phyloP scores from a whole-genome alignment of 2,113 vertebrate species.

The Ondatra zibethicus region DNA sequence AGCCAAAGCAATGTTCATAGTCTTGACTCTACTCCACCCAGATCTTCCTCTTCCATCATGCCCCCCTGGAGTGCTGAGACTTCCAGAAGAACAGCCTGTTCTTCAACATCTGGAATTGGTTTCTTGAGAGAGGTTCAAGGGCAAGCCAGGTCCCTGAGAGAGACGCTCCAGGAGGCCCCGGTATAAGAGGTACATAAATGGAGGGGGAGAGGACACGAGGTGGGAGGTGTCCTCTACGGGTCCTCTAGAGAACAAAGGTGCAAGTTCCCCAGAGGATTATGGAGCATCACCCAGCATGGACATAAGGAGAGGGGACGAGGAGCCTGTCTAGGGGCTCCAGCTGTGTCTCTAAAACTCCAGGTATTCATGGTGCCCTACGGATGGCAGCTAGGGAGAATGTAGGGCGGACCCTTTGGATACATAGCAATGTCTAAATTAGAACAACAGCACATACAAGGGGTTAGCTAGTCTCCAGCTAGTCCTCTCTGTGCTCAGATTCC shows the following conservation, averaged over 20 bases:
- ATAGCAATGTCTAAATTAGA: not conserved
- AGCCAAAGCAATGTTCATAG: constrained; percentile 60
- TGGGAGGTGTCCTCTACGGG: not conserved
- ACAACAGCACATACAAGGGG: not conserved
- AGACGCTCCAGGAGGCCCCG: constrained; percentile 9
- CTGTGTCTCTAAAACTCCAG: not conserved
- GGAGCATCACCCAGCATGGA: not conserved
- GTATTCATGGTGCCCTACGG: not conserved
- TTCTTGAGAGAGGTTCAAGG: constrained; percentile 76
- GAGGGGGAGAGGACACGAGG: not conserved
- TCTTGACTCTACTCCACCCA: constrained; percentile 71
- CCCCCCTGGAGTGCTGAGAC: constrained; percentile 50
- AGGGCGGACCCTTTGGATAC: not conserved
- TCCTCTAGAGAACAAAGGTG: not conserved
- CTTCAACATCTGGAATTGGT: constrained; percentile 77
- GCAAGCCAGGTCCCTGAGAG: constrained; percentile 60
- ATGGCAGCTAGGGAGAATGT: not conserved
- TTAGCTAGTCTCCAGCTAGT: not conserved
- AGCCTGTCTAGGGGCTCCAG: not conserved
- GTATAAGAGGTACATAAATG: not conserved
- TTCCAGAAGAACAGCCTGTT: constrained; percentile 80
- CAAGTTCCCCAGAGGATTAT: not conserved
- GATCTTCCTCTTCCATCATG: constrained; percentile 49
- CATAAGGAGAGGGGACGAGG: not conserved
- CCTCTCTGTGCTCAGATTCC: not conserved